Percentiles rank a stretch among this genome's conserved stretches.
phyloP scores from a whole-genome alignment of 2,797 vertebrate species.

The Enteromius trimaculatus region DNA sequence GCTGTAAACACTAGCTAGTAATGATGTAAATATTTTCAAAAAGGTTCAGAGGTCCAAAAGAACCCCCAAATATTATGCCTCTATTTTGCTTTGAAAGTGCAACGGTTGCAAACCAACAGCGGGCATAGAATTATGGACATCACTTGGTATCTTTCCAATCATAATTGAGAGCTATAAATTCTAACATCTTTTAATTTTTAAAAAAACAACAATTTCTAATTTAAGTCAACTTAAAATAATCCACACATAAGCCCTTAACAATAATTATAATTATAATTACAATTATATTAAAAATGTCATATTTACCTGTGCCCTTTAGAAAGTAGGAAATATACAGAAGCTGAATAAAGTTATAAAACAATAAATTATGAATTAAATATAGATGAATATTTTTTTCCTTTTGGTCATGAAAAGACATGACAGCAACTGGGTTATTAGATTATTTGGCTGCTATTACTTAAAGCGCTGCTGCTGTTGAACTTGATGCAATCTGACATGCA shows the following conservation, averaged over 20 bases:
- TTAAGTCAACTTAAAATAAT: too few relatives aligned
- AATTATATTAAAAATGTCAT: not conserved
- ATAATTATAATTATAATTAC: not conserved
- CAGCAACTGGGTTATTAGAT: not conserved
- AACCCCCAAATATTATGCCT: conserved; percentile 26
- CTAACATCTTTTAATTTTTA: too few relatives aligned
- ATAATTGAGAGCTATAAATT: too few relatives aligned
- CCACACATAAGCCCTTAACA: not conserved
- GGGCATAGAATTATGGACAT: not conserved
- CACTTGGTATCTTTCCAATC: not conserved
- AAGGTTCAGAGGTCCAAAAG: conserved; percentile 20
- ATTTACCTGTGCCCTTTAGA: not conserved
- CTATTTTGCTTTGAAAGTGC: not conserved
- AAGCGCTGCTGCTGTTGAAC: not conserved
- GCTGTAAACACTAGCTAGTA: conserved; percentile 41
- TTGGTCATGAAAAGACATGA: not conserved
- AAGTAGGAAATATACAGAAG: not conserved
- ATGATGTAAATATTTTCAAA: conserved; percentile 44
- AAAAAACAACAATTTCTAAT: too few relatives aligned
- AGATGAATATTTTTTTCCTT: not conserved
- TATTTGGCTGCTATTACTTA: not conserved
- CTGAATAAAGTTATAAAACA: not conserved
- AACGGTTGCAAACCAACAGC: conserved; percentile 8
- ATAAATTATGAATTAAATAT: not conserved
- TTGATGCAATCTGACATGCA: not conserved